These are phyloP conservation scores for Lottia scabra DNA, from an alignment of 2,888 invertebrate genomes.

Conservation along the genomic window DNA sequence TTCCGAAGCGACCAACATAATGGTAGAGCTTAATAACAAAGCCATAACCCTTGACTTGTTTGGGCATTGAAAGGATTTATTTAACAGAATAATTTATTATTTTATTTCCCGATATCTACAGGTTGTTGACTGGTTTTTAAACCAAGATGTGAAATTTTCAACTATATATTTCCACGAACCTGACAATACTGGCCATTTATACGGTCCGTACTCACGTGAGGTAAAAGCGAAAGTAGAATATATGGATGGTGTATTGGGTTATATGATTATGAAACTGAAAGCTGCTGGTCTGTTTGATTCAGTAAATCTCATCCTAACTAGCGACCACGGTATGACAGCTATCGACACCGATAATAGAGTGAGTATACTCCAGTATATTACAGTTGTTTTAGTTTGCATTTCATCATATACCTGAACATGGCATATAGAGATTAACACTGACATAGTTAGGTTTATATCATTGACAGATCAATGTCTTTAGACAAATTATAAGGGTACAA, in stretches of 20 bases:
- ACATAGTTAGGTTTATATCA: no score
- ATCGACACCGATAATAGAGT: slow-evolving; percentile 23
- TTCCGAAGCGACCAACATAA: no score
- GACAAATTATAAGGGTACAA: no score
- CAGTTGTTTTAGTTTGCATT: no score
- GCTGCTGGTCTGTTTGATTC: slow-evolving; percentile 24
- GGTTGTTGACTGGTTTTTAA: slow-evolving; percentile 66
- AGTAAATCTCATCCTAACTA: slow-evolving; percentile 55
- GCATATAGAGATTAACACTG: no score
- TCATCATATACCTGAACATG: no score
- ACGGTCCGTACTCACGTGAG: slow-evolving; percentile 48
- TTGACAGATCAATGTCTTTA: no score
- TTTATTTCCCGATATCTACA: not conserved
- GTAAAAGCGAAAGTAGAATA: slow-evolving; percentile 38
- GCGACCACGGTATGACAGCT: slow-evolving; percentile 63
- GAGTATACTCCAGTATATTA: no score
- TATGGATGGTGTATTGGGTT: slow-evolving; percentile 36
- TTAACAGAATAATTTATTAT: no score
- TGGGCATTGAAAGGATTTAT: no score
- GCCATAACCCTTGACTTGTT: no score
- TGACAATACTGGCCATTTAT: slow-evolving; percentile 50
- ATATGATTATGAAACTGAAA: not conserved
- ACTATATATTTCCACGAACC: slow-evolving; percentile 59
- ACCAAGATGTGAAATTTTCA: slow-evolving; percentile 41
- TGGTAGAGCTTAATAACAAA: no score